These are phyloP conservation scores for Amblyjoppa proteus DNA, from an alignment of 2,888 invertebrate genomes.

Conservation along the genomic window DNA sequence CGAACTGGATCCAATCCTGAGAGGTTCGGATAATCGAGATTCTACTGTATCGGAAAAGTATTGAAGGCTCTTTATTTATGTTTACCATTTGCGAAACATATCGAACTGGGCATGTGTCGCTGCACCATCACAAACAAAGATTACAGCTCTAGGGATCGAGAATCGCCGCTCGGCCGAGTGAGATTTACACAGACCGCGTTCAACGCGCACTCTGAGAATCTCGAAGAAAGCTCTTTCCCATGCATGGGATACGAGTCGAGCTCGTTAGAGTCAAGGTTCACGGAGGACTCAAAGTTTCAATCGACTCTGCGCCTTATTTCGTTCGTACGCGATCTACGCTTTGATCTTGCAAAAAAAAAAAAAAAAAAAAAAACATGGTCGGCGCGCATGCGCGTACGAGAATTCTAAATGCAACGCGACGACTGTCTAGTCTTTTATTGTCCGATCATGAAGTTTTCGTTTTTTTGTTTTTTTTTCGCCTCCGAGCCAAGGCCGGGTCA, in stretches of 20 bases:
- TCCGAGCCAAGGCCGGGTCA: constrained; percentile 54
- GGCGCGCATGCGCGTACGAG: background rate
- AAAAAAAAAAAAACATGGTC: background rate
- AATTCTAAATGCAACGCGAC: background rate
- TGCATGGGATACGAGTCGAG: constrained; percentile 50
- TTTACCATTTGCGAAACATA: too few relatives aligned
- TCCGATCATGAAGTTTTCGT: constrained; percentile 36
- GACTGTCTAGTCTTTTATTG: constrained; percentile 11
- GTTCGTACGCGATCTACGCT: background rate
- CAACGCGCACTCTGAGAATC: constrained; percentile 69
- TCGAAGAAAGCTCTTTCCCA: constrained; percentile 76
- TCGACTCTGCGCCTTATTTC: background rate
- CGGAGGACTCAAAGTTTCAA: constrained; percentile 2
- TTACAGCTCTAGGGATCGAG: too few relatives aligned
- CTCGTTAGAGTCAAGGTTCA: constrained; percentile 10
- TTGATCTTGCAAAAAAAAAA: background rate
- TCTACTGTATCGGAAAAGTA: too few relatives aligned
- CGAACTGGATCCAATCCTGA: too few relatives aligned
- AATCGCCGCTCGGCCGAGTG: too few relatives aligned
- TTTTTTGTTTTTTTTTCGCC: constrained; percentile 17
- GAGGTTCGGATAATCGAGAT: too few relatives aligned
- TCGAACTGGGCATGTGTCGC: too few relatives aligned
- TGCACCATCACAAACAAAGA: too few relatives aligned
- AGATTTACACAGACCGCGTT: background rate
- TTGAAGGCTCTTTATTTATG: too few relatives aligned